Base-by-base conservation (phyloP, 2,113 vertebrate genomes). In the Psittacus erithacus region DNA sequence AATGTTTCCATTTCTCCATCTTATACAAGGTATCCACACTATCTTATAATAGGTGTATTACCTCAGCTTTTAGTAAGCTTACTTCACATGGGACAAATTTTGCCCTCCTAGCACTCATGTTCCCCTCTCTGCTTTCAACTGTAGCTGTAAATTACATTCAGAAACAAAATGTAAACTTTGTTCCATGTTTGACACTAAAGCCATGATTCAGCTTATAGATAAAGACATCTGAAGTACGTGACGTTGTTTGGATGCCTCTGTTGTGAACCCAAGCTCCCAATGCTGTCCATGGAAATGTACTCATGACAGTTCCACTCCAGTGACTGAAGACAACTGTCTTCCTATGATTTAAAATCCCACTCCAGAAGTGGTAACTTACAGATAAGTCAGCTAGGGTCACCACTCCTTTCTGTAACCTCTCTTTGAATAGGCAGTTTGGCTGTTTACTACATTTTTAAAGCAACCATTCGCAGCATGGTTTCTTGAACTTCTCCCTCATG, bases 271-370 rank as follows among this genome's bases (percentile, higher is more conserved):
- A 17, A 70, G 35, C n/a, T 53, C 14, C 9, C 25, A 71, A 19
- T 0, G 2, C 0, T 38, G 38, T 11, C 41, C 60, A 24, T 5
- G 31, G 41, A 49, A 53, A 50, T 0, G 5, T 2, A 33, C 15
- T 55, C 49, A 23, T 2, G 14, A 65, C 1, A 38, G 33, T 15
- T 57, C 20, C 35, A 52, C 28, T 52, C 20, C 50, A 6, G 3
- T 24, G n/a, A 57, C 60, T 44, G 25, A 57, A 69, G 19, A 52
- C 1, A 53, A 22, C 6, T 13, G 53, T 13, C 64, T 80, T 76
- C 19, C 64, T 17, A 33, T 3, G 8, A 27, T 43, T 44, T 43
- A 35, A 79, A 92, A 90, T 43, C 27, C 20, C 29, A 13, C 8
- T 69, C 11, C 10, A 35, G 10, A 85, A 46, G 25, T 5, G 11